Percentiles rank a stretch among this genome's conserved stretches.
These are phyloP conservation scores for Sitta europaea DNA, from an alignment of 2,113 vertebrate genomes.

Conservation along the genomic window DNA sequence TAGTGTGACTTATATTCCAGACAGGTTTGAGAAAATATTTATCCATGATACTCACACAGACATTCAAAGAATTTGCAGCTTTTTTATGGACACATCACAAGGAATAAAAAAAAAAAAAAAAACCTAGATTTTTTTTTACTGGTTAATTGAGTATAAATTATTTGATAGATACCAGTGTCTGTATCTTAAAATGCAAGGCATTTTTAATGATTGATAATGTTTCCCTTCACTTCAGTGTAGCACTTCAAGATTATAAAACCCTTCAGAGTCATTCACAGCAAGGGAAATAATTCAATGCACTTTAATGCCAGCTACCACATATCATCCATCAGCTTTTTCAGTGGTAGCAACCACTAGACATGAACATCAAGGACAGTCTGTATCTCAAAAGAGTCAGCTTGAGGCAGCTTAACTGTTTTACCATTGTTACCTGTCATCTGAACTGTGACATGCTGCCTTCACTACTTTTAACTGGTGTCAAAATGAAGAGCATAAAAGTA, in stretches of 20 bases:
- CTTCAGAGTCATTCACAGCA: background rate
- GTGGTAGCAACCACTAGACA: background rate
- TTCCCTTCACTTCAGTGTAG: background rate
- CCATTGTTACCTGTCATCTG: background rate
- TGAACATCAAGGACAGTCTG: slow-evolving; percentile 3
- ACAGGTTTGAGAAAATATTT: background rate
- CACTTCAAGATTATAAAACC: background rate
- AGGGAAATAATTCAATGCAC: background rate
- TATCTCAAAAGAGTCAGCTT: slow-evolving; percentile 5
- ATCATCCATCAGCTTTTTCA: background rate
- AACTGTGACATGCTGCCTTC: background rate
- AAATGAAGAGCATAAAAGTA: background rate
- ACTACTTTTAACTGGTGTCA: background rate
- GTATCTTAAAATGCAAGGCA: background rate
- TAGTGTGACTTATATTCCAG: background rate
- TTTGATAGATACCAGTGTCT: background rate
- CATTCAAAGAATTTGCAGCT: background rate
- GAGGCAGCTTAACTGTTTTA: background rate
- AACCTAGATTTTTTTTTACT: background rate
- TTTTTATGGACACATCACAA: background rate
- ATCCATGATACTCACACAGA: background rate
- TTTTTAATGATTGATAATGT: slow-evolving; percentile 12
- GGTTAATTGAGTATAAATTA: background rate
- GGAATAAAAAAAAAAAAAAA: background rate
- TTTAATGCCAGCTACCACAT: background rate